Evolutionary conservation across 2,113 vertebrate genomes (phyloP), one percentile per base, ranked within the genome.

Genomic region (Climacteris rufus): DNA sequence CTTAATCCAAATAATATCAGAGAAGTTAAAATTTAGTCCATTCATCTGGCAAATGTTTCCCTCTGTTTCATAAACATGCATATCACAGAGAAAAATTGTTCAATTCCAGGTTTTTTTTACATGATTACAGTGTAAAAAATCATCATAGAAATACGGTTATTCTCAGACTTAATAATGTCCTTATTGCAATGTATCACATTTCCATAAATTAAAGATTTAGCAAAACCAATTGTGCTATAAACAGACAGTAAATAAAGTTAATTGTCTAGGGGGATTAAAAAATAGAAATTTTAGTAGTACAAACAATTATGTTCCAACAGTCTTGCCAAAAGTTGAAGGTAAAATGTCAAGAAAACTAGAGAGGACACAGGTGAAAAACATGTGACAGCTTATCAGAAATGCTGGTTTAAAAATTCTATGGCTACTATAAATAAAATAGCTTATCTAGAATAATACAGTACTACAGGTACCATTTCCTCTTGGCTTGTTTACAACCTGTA

Each of bases 1-100:
- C 97, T 97, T 98, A 98, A 98, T 98, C 98, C 97, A 98, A 98
- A 98, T 97, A 98, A 97, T 98, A 97, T 97, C 57, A 94, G 89
- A 96, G 87, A 97, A 98, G 98, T 97, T 98, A 97, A 97, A 97
- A 95, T 92, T 94, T 98, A 98, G 95, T 98, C 98, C 97, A 98
- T 98, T 97, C 98, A 97, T 98, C 97, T 98, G 96, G 97, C 56
- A 96, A 97, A 84, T 94, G 96, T 96, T 94, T 89, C 92, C 88
- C 83, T 97, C 76, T 97, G 79, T 93, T 96, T 91, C 90, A 96
- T 96, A 93, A 68, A 97, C 97, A 98, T 97, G 97, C 96, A 95
- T 97, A 97, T 97, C 97, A 98, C 87, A 98, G 94, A 96, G 80
- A 96, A 97, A 96, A 96, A 96, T 88, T 82, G 87, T 96, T 97